Evolutionary conservation across 2,797 vertebrate species (phyloP).

Genomic region (Sylvilagus floridanus): DNA sequence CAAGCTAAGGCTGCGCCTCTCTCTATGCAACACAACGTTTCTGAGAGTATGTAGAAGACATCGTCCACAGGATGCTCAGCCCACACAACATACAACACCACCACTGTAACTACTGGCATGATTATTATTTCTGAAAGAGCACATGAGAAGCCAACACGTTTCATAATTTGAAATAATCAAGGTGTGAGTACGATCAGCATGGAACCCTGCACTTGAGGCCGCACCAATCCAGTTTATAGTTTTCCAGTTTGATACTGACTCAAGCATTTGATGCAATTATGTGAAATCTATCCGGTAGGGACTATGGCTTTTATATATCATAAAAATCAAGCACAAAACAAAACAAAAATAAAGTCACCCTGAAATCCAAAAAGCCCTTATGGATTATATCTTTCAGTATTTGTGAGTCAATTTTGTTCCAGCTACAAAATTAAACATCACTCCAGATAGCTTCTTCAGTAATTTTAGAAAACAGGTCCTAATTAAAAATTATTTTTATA

Average conservation of each 20-base stretch:
- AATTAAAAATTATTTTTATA: background rate
- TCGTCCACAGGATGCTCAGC: background rate
- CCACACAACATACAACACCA: background rate
- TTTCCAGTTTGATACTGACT: background rate
- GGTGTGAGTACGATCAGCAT: background rate
- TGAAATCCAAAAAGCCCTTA: background rate
- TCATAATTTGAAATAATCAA: background rate
- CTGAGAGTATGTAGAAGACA: background rate
- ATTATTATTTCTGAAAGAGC: background rate
- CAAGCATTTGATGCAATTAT: background rate
- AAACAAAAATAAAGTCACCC: background rate
- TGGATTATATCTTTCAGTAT: background rate
- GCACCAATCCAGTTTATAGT: background rate
- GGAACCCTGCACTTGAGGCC: background rate
- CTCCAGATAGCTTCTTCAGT: background rate
- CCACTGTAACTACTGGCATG: background rate
- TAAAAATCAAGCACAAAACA: background rate
- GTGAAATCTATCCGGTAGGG: background rate
- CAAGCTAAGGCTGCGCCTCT: background rate
- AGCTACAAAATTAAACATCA: background rate
- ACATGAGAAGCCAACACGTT: background rate
- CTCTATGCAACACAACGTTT: background rate
- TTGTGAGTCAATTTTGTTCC: background rate
- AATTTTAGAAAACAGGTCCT: background rate
- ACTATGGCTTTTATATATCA: background rate